Percentiles rank a stretch among this genome's conserved stretches.
These are phyloP conservation scores for Nothoprocta pentlandii DNA, from an alignment of 2,113 vertebrate species.

Conservation along the genomic window DNA sequence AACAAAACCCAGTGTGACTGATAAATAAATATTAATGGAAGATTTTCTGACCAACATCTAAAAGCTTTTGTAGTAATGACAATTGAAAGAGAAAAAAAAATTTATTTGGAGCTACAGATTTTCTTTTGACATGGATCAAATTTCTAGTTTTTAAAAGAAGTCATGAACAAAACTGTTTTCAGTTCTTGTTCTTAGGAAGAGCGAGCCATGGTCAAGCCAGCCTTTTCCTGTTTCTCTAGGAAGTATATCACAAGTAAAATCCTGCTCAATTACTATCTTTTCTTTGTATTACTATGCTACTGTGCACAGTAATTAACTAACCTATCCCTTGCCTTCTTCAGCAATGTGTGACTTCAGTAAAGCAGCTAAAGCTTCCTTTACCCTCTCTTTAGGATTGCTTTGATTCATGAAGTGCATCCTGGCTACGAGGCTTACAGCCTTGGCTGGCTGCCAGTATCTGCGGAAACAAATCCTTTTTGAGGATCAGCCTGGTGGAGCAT, in stretches of 20 bases:
- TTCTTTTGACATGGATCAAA: background rate
- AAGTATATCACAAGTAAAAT: background rate
- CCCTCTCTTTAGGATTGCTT: background rate
- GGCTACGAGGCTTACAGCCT: slow-evolving; percentile 1
- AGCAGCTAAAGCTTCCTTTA: background rate
- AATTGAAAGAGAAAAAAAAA: background rate
- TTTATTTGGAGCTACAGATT: background rate
- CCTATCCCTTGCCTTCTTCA: background rate
- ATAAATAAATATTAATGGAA: background rate
- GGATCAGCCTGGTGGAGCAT: background rate
- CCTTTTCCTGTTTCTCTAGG: background rate
- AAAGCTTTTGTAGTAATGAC: background rate
- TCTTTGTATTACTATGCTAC: background rate
- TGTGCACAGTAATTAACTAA: background rate
- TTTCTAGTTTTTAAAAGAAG: background rate
- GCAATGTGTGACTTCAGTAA: background rate
- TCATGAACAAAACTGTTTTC: background rate
- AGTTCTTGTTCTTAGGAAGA: background rate
- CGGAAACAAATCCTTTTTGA: slow-evolving; percentile 41
- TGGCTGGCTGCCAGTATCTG: background rate
- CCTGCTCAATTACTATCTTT: background rate
- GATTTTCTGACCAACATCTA: background rate
- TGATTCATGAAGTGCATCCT: background rate
- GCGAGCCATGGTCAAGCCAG: background rate
- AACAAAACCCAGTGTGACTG: background rate